phyloP scores from a whole-genome alignment of 2,113 vertebrate species.

The Stigmatopora nigra region DNA sequence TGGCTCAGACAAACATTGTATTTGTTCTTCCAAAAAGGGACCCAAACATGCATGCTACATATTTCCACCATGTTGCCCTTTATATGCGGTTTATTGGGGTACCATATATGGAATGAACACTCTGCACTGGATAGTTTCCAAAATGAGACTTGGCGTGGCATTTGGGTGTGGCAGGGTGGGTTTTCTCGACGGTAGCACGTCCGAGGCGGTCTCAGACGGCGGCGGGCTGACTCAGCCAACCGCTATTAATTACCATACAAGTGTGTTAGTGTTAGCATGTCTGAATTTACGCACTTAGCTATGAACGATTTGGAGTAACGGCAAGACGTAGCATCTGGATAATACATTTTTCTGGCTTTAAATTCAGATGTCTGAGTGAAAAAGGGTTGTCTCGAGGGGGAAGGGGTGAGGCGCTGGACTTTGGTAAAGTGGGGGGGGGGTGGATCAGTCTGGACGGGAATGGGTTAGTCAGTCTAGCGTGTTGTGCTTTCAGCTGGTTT shows the following conservation, averaged over 20 bases:
- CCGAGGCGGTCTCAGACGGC: constrained; percentile 32
- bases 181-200: constrained; percentile 44
- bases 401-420: not conserved
- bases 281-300: constrained; percentile 38
- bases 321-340: constrained; percentile 49
- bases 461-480: constrained; percentile 49
- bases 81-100: constrained; percentile 42
- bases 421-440: not conserved
- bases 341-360: constrained; percentile 40
- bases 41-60: not conserved
- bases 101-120: constrained; percentile 9
- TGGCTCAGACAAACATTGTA: not conserved
- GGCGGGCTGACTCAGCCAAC: constrained; percentile 53
- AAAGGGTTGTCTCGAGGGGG: constrained; percentile 22
- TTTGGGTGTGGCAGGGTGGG: constrained; percentile 51
- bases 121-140: constrained; percentile 13
- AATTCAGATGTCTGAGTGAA: constrained; percentile 12
- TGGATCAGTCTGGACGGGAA: constrained; percentile 31
- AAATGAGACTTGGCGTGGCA: constrained; percentile 20
- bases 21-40: not conserved
- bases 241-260: constrained; percentile 22
- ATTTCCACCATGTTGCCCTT: not conserved
- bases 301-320: constrained; percentile 33
- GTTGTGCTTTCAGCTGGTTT: constrained; percentile 62
- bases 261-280: constrained; percentile 23